These are phyloP conservation scores for Brevimyrus niger DNA, from an alignment of 2,113 vertebrate species.

Conservation along the genomic window DNA sequence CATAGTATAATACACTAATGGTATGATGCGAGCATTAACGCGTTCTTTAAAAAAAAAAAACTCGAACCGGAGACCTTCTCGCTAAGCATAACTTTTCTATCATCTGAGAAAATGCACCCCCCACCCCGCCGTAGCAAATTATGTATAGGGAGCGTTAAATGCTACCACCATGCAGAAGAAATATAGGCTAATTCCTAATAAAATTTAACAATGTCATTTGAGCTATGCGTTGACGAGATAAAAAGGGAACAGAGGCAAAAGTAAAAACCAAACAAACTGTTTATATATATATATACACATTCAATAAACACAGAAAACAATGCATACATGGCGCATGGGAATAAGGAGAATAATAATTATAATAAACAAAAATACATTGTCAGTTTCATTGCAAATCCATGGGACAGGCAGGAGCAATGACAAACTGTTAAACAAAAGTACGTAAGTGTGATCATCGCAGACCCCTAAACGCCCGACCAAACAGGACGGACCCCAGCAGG, in stretches of 20 bases:
- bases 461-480: background rate
- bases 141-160: background rate
- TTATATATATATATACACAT: slow-evolving; percentile 22
- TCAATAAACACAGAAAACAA: slow-evolving; percentile 1
- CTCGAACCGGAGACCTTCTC: background rate
- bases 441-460: background rate
- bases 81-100: background rate
- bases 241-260: slow-evolving; percentile 30
- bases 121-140: no score
- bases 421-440: background rate
- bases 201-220: background rate
- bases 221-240: background rate
- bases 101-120: background rate
- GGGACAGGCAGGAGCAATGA: background rate
- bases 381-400: background rate
- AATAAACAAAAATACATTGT: background rate
- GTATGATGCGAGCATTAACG: background rate
- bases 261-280: slow-evolving; percentile 67
- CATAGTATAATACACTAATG: background rate
- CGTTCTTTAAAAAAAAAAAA: no score
- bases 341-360: background rate
- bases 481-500: background rate
- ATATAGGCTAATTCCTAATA: background rate
- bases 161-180: background rate
- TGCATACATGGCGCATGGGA: background rate